phyloP scores from a whole-genome alignment of 2,797 vertebrate species.

The Percopsis omiscomaycus region DNA sequence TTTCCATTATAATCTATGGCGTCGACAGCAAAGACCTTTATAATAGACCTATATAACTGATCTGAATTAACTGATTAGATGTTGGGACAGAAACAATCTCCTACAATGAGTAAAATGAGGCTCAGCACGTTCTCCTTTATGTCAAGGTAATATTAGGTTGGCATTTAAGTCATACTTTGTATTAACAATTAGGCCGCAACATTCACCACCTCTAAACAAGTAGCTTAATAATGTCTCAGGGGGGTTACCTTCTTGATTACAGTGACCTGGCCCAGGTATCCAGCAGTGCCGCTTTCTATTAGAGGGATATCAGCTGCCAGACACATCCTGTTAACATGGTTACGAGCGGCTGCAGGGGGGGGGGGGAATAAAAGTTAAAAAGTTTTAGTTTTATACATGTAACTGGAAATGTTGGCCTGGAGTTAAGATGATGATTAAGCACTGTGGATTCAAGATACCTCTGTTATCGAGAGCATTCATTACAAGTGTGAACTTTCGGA shows the following conservation, averaged over 20 bases:
- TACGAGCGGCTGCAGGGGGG: slow-evolving; percentile 84
- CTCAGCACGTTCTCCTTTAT: no score
- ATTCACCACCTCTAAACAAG: no score
- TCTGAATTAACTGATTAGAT: no score
- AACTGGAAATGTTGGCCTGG: background rate
- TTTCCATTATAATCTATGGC: no score
- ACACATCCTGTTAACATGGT: slow-evolving; percentile 98
- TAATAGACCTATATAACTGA: no score
- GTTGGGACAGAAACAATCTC: no score
- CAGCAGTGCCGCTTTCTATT: slow-evolving; percentile 96
- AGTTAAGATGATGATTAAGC: background rate
- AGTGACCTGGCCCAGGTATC: slow-evolving; percentile 96
- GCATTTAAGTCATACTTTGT: no score
- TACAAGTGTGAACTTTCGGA: slow-evolving; percentile 91
- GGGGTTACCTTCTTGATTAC: slow-evolving; percentile 93
- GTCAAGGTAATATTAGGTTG: no score
- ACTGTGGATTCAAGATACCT: slow-evolving; percentile 74
- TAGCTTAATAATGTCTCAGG: background rate
- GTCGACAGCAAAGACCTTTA: no score
- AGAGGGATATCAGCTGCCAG: slow-evolving; percentile 94
- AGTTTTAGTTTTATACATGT: background rate
- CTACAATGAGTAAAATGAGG: no score
- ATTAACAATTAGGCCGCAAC: no score
- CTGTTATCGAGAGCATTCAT: slow-evolving; percentile 98
- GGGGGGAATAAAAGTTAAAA: slow-evolving; percentile 8